Evolutionary conservation across 2,797 vertebrate genomes (phyloP), one percentile per base, ranked within the genome.

Genomic region (Odontamblyopus rebecca): DNA sequence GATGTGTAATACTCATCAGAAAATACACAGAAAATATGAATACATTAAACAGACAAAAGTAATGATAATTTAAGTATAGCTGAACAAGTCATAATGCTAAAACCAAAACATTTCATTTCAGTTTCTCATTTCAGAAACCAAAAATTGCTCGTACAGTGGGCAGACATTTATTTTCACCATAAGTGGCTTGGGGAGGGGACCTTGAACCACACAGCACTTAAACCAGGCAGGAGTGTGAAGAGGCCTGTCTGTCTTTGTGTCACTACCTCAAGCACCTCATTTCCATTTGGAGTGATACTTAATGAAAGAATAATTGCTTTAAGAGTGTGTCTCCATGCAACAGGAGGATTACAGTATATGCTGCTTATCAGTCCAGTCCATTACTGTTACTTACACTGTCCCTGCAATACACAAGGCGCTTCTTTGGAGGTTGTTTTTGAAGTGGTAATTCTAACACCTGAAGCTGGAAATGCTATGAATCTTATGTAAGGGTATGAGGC

Each of bases 231-330:
- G 64, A 66, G 19, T 66, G 44, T 29, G 64, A 51, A 66, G 41
- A 66, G 41, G 64, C 26, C 64, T 64, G 51, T 71, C 27, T 67
- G 61, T 78, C 59, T 78, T 65, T 12, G 48, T 69, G 75, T 76
- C 73, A 78, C 67, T 85, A 89, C 85, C 79, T 54, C 84, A 81
- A 82, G 84, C 80, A 74, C 84, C 72, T 77, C 26, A 66, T 66
- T 66, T 82, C 70, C 78, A 77, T 72, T 83, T 79, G 78, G 74
- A 85, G 80, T 79, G 81, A 85, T 72, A 79, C 81, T 85, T 86
- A 83, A 87, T 89, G 84, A 85, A 83, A 84, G 70, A 76, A 73
- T 86, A 86, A 88, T 82, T 78, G 77, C 71, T 81, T 85, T 82
- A 82, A 61, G 69, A 76, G 71, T 16, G 19, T 71, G 79, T 75